These are phyloP conservation scores for Lissonota sp. DNA, from an alignment of 2,888 invertebrate genomes.

Conservation along the genomic window DNA sequence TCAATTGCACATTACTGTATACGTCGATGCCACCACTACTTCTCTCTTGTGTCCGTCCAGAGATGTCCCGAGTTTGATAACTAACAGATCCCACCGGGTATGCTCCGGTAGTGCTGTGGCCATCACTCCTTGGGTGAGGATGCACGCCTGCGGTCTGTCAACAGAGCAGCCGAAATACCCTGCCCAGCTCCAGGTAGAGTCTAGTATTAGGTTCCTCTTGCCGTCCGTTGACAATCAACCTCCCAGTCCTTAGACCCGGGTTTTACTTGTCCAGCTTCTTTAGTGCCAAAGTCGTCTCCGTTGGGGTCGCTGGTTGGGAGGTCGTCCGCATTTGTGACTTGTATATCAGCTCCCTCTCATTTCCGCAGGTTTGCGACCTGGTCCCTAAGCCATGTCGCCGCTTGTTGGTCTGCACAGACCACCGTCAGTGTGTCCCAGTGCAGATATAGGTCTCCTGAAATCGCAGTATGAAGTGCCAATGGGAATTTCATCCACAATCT, in stretches of 20 bases:
- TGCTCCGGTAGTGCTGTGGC: conserved; percentile 10
- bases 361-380: background rate
- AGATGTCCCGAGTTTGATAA: conserved; percentile 11
- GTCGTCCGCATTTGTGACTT: too few species aligned
- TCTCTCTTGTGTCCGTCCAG: conserved; percentile 18
- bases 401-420: background rate
- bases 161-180: too few species aligned
- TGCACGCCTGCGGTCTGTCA: conserved; percentile 40
- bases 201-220: too few species aligned
- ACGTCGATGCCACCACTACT: too few species aligned
- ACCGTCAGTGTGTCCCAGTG: conserved; percentile 1
- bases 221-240: too few species aligned
- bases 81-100: conserved; percentile 8
- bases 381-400: background rate
- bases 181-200: too few species aligned
- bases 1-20: too few species aligned
- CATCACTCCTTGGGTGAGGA: conserved; percentile 19
- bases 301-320: background rate
- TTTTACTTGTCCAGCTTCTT: conserved; percentile 53
- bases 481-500: too few species aligned
- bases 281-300: conserved; percentile 34
- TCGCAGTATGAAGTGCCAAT: conserved; percentile 7
- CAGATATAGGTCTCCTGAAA: conserved; percentile 22
- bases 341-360: conserved; percentile 23
- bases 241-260: too few species aligned